Percentiles rank a stretch among this genome's conserved stretches.
Evolutionary conservation across 2,888 invertebrate genomes (phyloP).

Genomic region (Crossocerus cetratus): DNA sequence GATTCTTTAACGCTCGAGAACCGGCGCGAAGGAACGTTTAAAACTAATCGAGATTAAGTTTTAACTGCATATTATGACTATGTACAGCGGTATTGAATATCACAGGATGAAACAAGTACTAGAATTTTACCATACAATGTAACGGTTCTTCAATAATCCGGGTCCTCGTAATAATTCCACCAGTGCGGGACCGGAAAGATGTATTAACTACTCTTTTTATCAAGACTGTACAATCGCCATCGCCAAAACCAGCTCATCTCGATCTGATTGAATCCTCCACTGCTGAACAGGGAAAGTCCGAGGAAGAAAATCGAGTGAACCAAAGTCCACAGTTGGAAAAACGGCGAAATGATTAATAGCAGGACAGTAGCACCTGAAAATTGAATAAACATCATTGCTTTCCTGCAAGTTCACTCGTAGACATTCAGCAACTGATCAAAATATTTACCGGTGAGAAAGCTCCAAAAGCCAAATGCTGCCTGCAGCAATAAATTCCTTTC

Average conservation of each 20-base stretch:
- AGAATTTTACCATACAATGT: conserved; percentile 4
- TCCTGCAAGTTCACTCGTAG: background rate
- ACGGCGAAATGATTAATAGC: conserved; percentile 68
- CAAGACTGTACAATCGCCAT: conserved; percentile 56
- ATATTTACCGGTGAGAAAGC: conserved; percentile 75
- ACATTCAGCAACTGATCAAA: background rate
- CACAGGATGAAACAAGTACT: conserved; percentile 60
- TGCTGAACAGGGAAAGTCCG: conserved; percentile 65
- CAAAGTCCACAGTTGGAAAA: conserved; percentile 72
- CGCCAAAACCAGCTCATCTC: conserved; percentile 74
- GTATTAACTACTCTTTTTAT: conserved; percentile 46
- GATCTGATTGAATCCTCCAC: conserved; percentile 70
- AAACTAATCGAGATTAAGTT: no score
- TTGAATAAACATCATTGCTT: background rate
- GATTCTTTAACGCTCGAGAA: no score
- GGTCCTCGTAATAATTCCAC: background rate
- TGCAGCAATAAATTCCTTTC: conserved; percentile 75
- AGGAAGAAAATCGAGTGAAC: conserved; percentile 66
- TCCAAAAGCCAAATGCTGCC: conserved; percentile 83
- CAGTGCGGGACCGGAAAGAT: background rate
- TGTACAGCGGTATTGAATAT: conserved; percentile 47
- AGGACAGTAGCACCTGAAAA: conserved; percentile 63
- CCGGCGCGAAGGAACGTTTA: no score
- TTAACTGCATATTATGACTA: conserved; percentile 14
- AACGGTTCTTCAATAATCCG: conserved; percentile 2